phyloP scores from a whole-genome alignment of 2,888 invertebrate species.

The Caenorhabditis sp. region DNA sequence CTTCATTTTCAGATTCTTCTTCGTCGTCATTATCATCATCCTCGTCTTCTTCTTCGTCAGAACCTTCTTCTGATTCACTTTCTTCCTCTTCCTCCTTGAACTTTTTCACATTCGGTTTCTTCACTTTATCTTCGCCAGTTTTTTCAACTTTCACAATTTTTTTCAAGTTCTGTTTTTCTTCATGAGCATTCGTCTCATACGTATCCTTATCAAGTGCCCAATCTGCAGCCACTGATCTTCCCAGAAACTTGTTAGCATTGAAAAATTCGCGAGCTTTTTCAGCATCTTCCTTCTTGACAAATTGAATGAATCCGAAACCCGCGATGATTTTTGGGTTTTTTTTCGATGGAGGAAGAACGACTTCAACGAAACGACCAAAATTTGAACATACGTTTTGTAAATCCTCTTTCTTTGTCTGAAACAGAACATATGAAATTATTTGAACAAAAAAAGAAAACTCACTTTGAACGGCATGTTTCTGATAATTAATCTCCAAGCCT shows the following conservation, averaged over 20 bases:
- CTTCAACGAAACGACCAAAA: slow-evolving; percentile 82
- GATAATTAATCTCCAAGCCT: slow-evolving; percentile 74
- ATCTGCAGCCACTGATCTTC: slow-evolving; percentile 79
- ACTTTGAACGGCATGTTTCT: slow-evolving; percentile 77
- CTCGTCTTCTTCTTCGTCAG: slow-evolving; percentile 15
- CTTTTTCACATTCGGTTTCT: slow-evolving; percentile 13
- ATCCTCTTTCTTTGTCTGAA: slow-evolving; percentile 80
- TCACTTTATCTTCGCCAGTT: slow-evolving; percentile 12
- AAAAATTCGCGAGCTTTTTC: slow-evolving; percentile 79
- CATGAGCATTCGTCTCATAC: slow-evolving; percentile 72
- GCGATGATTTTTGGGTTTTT: slow-evolving; percentile 60
- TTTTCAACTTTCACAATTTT: slow-evolving; percentile 52
- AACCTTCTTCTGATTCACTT: neutral
- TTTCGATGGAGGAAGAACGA: slow-evolving; percentile 78
- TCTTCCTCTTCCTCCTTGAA: slow-evolving; percentile 20
- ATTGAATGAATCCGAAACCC: slow-evolving; percentile 92
- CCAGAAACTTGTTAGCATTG: slow-evolving; percentile 44
- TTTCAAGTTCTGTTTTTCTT: slow-evolving; percentile 50
- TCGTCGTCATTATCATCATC: slow-evolving; percentile 23
- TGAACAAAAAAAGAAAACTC: too few species aligned
- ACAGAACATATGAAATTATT: neutral
- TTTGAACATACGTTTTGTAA: slow-evolving; percentile 80
- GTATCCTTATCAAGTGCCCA: slow-evolving; percentile 88
- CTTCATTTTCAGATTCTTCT: slow-evolving; percentile 37
- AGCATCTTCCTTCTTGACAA: slow-evolving; percentile 82